Evolutionary conservation across 2,113 vertebrate genomes (phyloP).

Genomic region (Lipotes vexillifer): DNA sequence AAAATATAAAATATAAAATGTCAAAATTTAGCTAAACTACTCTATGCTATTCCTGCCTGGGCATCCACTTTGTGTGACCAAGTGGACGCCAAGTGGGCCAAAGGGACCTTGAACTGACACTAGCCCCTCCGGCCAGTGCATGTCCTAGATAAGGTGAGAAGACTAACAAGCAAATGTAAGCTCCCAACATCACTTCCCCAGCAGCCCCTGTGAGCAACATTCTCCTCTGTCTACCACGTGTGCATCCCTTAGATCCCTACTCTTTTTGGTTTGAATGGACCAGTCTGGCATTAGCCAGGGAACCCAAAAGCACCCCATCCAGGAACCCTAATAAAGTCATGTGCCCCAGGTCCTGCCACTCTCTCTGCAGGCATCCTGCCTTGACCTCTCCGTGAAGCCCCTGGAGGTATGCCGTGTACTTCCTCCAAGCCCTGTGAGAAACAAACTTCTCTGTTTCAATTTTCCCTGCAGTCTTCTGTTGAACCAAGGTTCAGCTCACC

Average conservation of each 20-base stretch:
- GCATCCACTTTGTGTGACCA: neutral
- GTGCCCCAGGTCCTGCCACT: neutral
- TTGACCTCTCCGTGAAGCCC: too few species aligned
- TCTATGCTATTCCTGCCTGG: neutral
- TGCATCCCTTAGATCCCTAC: neutral
- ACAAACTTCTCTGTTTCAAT: neutral
- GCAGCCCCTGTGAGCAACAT: neutral
- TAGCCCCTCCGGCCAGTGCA: neutral
- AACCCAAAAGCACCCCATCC: neutral
- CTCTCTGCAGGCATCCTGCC: neutral
- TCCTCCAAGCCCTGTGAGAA: neutral
- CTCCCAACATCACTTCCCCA: neutral
- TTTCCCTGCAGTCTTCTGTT: neutral
- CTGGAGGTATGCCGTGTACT: too few species aligned
- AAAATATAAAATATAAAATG: neutral
- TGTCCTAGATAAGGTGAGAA: neutral
- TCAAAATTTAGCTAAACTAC: neutral
- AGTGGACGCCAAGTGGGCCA: neutral
- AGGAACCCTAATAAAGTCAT: neutral
- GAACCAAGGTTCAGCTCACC: neutral
- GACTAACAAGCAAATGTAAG: neutral
- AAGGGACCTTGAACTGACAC: neutral
- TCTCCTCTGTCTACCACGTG: neutral
- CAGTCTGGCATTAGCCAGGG: neutral
- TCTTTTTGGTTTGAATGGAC: neutral